These are phyloP conservation scores for Pogonomyrmex californicus DNA, from an alignment of 1,140 invertebrate genomes.

Conservation along the genomic window DNA sequence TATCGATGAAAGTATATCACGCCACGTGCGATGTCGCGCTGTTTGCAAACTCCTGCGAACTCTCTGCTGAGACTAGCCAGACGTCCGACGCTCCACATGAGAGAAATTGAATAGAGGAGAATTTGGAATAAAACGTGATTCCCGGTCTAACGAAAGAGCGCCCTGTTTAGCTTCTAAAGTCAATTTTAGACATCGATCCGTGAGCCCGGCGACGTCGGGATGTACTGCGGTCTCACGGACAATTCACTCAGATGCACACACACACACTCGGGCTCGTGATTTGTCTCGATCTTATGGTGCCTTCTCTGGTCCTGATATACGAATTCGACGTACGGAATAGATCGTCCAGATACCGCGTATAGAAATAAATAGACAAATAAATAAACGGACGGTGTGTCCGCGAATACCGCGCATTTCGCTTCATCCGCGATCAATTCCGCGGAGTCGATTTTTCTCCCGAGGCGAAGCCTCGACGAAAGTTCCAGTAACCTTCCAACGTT, in stretches of 20 bases:
- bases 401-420: not conserved
- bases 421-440: not conserved
- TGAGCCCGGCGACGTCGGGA: constrained; percentile 15
- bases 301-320: not conserved
- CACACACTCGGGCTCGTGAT: constrained; percentile 33
- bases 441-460: constrained; percentile 6
- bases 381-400: not conserved
- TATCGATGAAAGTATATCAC: not conserved
- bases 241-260: constrained; percentile 8
- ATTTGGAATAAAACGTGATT: constrained; percentile 46
- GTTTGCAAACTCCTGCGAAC: not conserved
- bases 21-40: not conserved
- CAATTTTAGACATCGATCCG: constrained; percentile 41
- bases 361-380: not conserved
- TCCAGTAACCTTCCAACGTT: not conserved
- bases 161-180: constrained; percentile 39
- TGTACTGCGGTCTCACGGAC: not conserved
- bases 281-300: constrained; percentile 19
- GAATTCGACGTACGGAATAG: not conserved
- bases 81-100: not conserved
- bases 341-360: not conserved
- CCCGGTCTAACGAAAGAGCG: constrained; percentile 43
- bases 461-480: not conserved
- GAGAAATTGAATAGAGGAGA: no score
- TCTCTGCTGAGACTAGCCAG: not conserved